phyloP scores from a whole-genome alignment of 2,113 vertebrate species.

The Ancistrus triradiatus region DNA sequence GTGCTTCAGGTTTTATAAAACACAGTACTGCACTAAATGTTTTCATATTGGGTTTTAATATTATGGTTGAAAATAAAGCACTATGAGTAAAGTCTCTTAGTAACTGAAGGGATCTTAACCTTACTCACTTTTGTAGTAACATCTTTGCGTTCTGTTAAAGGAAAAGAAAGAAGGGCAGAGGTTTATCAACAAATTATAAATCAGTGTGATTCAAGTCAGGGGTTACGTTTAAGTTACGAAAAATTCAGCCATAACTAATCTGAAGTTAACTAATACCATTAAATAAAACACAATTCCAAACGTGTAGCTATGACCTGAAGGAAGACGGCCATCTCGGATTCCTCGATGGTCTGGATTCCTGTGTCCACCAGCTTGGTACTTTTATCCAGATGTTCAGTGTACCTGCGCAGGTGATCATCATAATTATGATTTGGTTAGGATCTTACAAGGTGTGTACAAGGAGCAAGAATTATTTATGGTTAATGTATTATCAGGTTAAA shows the following conservation, averaged over 20 bases:
- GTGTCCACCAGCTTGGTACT: slow-evolving; percentile 86
- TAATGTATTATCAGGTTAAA: not conserved
- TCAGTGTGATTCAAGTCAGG: not conserved
- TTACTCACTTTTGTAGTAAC: slow-evolving; percentile 88
- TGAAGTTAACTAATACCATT: not conserved
- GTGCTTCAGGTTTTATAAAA: too few relatives aligned
- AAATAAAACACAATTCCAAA: not conserved
- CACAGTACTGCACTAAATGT: too few relatives aligned
- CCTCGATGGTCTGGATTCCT: slow-evolving; percentile 90
- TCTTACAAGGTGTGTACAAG: not conserved
- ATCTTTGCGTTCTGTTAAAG: slow-evolving; percentile 81
- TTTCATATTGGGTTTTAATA: too few relatives aligned
- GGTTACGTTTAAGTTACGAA: not conserved
- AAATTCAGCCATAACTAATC: not conserved
- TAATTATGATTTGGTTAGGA: not conserved
- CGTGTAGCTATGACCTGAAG: slow-evolving; percentile 74
- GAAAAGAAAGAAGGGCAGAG: slow-evolving; percentile 1
- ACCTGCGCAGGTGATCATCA: slow-evolving; percentile 54
- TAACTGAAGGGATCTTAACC: too few relatives aligned
- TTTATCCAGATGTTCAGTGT: slow-evolving; percentile 81
- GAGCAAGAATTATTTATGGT: not conserved
- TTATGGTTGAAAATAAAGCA: not conserved
- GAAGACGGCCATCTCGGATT: slow-evolving; percentile 91
- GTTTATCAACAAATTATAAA: not conserved
- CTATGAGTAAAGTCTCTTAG: not conserved